phyloP scores from a whole-genome alignment of 2,797 vertebrate species.

The Ataeniobius toweri region DNA sequence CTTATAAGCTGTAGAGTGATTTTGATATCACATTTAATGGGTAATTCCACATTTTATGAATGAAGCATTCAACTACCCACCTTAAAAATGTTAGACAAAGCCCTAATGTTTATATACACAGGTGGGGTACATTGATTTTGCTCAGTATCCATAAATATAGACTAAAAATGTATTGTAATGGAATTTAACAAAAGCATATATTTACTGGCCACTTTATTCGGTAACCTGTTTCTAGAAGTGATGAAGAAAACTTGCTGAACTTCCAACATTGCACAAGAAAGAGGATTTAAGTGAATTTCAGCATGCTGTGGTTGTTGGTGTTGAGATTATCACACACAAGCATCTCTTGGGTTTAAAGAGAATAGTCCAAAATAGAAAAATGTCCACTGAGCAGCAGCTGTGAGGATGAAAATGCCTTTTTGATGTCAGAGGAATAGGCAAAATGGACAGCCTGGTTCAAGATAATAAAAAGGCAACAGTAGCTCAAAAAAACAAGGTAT shows the following conservation, averaged over 20 bases:
- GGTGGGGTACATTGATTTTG: neutral
- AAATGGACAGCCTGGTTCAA: neutral
- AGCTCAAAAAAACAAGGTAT: neutral
- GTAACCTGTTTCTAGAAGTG: neutral
- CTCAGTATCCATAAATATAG: conserved; percentile 8
- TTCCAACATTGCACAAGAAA: neutral
- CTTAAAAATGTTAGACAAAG: neutral
- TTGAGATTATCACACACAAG: neutral
- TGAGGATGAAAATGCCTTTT: neutral
- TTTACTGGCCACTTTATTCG: neutral
- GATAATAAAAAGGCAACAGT: neutral
- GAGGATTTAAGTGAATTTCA: neutral
- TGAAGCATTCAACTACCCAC: neutral
- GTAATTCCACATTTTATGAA: neutral
- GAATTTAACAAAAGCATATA: neutral
- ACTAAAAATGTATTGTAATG: neutral
- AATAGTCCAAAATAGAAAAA: neutral
- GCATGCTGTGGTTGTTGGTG: neutral
- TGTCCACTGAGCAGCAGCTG: neutral
- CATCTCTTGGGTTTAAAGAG: neutral
- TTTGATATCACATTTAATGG: neutral
- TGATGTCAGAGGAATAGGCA: neutral
- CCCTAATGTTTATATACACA: neutral
- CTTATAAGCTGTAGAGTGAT: conserved; percentile 1
- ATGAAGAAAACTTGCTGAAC: neutral